Evolutionary conservation across 2,888 invertebrate species (phyloP).

Genomic region (Sminthurinus aureus): DNA sequence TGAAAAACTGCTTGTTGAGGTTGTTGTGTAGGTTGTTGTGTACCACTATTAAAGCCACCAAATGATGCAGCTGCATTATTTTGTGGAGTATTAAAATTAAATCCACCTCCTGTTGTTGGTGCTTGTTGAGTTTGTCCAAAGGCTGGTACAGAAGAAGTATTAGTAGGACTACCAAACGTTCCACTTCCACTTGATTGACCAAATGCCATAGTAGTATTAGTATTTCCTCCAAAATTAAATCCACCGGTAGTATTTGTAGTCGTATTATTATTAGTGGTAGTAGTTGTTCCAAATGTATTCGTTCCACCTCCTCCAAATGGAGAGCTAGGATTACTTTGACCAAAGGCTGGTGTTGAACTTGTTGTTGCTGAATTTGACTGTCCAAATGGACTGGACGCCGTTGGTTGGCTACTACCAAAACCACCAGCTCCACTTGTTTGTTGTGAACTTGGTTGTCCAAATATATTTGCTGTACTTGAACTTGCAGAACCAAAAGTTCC

Average conservation of each 20-base stretch:
- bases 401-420: neutral
- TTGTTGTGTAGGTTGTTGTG: neutral
- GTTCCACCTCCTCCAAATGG: neutral
- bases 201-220: neutral
- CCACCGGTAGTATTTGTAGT: neutral
- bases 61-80: neutral
- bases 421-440: neutral
- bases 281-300: neutral
- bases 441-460: slow-evolving; percentile 12
- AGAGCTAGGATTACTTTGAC: neutral
- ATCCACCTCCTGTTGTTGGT: neutral
- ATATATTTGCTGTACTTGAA: neutral
- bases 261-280: neutral
- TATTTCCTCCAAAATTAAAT: slow-evolving; percentile 17
- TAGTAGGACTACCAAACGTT: too few species aligned
- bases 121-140: neutral
- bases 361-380: neutral
- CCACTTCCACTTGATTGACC: neutral
- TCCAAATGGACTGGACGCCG: neutral
- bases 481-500: neutral
- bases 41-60: too few species aligned
- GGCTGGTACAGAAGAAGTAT: neutral
- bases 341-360: neutral
- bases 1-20: neutral
- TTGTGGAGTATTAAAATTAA: neutral